Evolutionary conservation across 1,140 invertebrate genomes (phyloP), one percentile per base, ranked within the genome.

Genomic region (Monochamus saltuarius): DNA sequence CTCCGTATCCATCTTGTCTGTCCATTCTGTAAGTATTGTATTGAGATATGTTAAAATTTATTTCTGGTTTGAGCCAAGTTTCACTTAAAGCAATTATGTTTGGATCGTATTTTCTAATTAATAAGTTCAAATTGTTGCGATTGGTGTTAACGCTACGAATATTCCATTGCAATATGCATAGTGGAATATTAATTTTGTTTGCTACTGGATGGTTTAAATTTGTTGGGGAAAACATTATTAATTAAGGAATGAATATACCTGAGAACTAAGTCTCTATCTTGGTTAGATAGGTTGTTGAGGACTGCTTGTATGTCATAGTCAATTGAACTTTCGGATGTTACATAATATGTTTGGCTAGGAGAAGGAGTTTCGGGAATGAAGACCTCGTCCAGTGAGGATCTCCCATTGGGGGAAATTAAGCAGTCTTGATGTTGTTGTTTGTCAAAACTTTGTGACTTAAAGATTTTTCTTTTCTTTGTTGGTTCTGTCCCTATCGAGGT

Each of bases 11-110:
- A 22, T 58, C 46, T 34, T 51, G 29, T 7, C 56, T 52, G 29
- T 58, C 46, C 0, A 17, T 11, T 39, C 56, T 58, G 2, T 50
- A 9, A 11, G 14, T 38, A 14, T 50, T 39, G 16, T 22, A 40
- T 29, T 17, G 19, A 11, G 14, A 19, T n/a, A 58, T 10, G 38
- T n/a, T 9, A 22, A 58, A 49, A 14, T 51, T 58, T n/a, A n/a
- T n/a, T 7, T 38, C n/a, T 17, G 4, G 9, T 4, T 11, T 58
- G 6, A 58, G 17, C 46, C 56, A 58, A 6, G 56, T 58, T 58
- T 58, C 56, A 14, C 37, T 51, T 10, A 58, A 13, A 9, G 8
- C n/a, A 19, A 58, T 22, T 34, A 58, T 38, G 17, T 58, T 45
- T 8, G 46, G 45, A 9, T 50, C 19, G 9, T 50, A 13, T 9